Evolutionary conservation across 2,888 invertebrate genomes (phyloP).

Genomic region (Synergus gifuensis): DNA sequence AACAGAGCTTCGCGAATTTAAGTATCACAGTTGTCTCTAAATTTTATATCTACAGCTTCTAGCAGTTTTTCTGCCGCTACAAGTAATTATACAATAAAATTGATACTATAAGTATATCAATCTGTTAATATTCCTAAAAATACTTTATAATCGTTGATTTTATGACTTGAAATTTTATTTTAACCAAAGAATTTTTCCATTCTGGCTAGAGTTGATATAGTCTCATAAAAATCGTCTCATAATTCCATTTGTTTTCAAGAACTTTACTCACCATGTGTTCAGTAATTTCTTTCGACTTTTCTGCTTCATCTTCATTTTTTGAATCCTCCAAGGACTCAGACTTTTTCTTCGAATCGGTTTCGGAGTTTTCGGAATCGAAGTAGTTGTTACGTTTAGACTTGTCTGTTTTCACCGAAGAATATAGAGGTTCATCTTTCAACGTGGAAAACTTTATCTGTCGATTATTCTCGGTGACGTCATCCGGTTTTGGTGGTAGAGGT

Average conservation of each 20-base stretch:
- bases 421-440: constrained; percentile 67
- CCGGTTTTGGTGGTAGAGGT: constrained; percentile 72
- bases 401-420: constrained; percentile 66
- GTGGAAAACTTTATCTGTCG: not conserved
- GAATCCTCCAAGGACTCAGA: constrained; percentile 6
- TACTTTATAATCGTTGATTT: not conserved
- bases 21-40: not conserved
- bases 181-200: not conserved
- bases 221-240: not conserved
- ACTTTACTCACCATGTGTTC: constrained; percentile 65
- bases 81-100: too few relatives aligned
- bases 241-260: not conserved
- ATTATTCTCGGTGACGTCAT: constrained; percentile 59
- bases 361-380: constrained; percentile 44
- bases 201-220: not conserved
- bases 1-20: constrained; percentile 1
- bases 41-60: too few relatives aligned
- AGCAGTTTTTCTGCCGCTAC: too few relatives aligned
- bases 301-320: constrained; percentile 49
- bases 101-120: too few relatives aligned
- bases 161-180: not conserved
- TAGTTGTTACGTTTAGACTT: constrained; percentile 50
- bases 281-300: constrained; percentile 64
- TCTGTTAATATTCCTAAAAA: too few relatives aligned
- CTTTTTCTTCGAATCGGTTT: not conserved